Base-by-base conservation (phyloP, 1,140 invertebrate species). In the Nasonia longicornis region DNA sequence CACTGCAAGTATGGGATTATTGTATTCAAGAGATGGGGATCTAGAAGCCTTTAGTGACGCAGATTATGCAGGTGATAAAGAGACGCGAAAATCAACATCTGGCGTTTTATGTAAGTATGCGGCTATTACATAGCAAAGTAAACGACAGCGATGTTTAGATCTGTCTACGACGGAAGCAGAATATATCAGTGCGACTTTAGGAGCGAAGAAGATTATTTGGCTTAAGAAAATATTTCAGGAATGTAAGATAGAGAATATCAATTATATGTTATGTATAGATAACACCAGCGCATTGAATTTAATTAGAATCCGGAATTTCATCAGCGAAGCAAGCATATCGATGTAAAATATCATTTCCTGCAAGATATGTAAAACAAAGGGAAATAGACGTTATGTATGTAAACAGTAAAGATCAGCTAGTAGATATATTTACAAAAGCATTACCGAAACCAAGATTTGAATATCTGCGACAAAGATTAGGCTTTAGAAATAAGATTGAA, bases 131-230 rank as follows among this genome's bases (percentile, higher is more conserved):
- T 90, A 88, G 88, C 73, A 70, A n/a, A 84, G 79, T 26, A 84
- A 86, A 35, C 84, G 82, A 69, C 89, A 91, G 85, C 63, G 64
- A 0, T 86, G 63, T 45, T 80, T 85, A 0, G 20, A 82, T 16
- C 26, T 83, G 0, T 83, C 81, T 2, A 88, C 87, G 3, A 88
- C 85, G 16, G 88, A 91, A 84, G 85, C 89, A 10, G 89, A 90
- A 80, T 89, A 88, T 80, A 80, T 88, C 0, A 84, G 85, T 3
- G 79, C 84, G 22, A 77, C 79, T 42, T 73, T 83, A 35, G 85
- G 29, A 22, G 77, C 84, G 6, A 87, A 83, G 72, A 85, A 87
- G 79, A 20, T 69, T 22, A 35, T 73, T n/a, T 84, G 78, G 71
- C 2, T 82, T 0, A 69, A 66, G 48, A 58, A 80, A 79, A 52